These are phyloP conservation scores for Berghia stephanieae DNA, from an alignment of 1,140 invertebrate species.

Conservation along the genomic window DNA sequence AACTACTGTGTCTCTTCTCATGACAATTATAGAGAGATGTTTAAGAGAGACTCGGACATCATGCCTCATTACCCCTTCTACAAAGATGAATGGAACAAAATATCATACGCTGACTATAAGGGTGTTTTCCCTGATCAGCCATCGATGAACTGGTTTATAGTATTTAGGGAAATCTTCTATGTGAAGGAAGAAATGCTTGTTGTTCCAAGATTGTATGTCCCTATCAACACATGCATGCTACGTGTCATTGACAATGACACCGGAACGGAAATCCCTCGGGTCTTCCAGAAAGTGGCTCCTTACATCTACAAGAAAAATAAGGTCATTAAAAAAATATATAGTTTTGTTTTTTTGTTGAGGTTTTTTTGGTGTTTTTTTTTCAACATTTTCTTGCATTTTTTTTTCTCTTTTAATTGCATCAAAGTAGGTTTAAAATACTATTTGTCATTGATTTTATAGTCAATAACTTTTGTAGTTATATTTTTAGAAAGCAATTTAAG, in stretches of 20 bases:
- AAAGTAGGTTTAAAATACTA: too few relatives aligned
- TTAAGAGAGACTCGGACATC: constrained; percentile 58
- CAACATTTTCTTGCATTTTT: too few relatives aligned
- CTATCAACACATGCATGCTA: constrained; percentile 61
- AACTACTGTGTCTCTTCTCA: too few relatives aligned
- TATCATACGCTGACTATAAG: constrained; percentile 63
- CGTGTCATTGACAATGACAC: constrained; percentile 67
- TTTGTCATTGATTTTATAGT: too few relatives aligned
- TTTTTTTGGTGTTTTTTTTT: too few relatives aligned
- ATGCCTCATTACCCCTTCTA: constrained; percentile 65
- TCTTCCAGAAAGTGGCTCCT: constrained; percentile 66
- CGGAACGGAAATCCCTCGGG: constrained; percentile 60
- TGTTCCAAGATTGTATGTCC: constrained; percentile 61
- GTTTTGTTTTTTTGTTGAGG: too few relatives aligned
- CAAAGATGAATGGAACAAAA: constrained; percentile 66
- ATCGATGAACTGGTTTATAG: constrained; percentile 63
- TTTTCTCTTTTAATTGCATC: too few relatives aligned
- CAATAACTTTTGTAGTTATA: too few relatives aligned
- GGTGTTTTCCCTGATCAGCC: constrained; percentile 62
- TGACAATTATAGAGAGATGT: constrained; percentile 55
- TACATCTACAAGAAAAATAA: constrained; percentile 66
- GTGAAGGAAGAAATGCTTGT: constrained; percentile 63
- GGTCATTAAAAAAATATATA: too few relatives aligned
- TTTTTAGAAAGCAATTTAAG: too few relatives aligned
- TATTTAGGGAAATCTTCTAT: constrained; percentile 66